A percentile compares a stretch with the other conserved stretches of the same genome.
Conservation (phyloP, 2,888 invertebrate genomes). For the Trichopoda pennipes region DNA sequence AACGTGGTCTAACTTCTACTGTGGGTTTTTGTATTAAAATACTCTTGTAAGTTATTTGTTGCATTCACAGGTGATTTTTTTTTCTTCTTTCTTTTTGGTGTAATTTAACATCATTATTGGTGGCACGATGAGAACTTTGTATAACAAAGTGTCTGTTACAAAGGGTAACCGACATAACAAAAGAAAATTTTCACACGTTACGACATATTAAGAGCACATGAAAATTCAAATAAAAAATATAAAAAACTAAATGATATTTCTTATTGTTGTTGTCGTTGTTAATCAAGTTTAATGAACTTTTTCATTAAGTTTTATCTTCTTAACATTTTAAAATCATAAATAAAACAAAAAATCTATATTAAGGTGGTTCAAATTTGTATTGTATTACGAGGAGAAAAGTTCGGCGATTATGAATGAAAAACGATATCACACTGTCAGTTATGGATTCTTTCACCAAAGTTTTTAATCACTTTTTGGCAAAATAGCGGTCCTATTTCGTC, state of each 20-base stretch:
- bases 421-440: too few relatives aligned
- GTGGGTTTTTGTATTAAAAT: background rate
- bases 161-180: slow-evolving; percentile 3
- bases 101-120: background rate
- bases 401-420: too few relatives aligned
- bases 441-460: too few relatives aligned
- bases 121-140: background rate
- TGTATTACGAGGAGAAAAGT: too few relatives aligned
- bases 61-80: background rate
- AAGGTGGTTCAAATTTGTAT: too few relatives aligned
- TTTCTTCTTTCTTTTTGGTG: background rate
- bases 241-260: slow-evolving; percentile 12
- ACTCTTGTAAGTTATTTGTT: slow-evolving; percentile 6
- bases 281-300: slow-evolving; percentile 32
- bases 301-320: background rate
- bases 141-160: background rate
- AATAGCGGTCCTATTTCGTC: too few relatives aligned
- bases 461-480: too few relatives aligned
- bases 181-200: slow-evolving; percentile 35
- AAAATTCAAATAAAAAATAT: slow-evolving; percentile 2
- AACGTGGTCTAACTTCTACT: background rate
- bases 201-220: slow-evolving; percentile 16
- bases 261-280: slow-evolving; percentile 5
- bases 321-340: too few relatives aligned
- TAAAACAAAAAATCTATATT: too few relatives aligned